These are phyloP conservation scores for Hypotaenidia okinawae DNA, from an alignment of 2,797 vertebrate species.

Conservation along the genomic window DNA sequence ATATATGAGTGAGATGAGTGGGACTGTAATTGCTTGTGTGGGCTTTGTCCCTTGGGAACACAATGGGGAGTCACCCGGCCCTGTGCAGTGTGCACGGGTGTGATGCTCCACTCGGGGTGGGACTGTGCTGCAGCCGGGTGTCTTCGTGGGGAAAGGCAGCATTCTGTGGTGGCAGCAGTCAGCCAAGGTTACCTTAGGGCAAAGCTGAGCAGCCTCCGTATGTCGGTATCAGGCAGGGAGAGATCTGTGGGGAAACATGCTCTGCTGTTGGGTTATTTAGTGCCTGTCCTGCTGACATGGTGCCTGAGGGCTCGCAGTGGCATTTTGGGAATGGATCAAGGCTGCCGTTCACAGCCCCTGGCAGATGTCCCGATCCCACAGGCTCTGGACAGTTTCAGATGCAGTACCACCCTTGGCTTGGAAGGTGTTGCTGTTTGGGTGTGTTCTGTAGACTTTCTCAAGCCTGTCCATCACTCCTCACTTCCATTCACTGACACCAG, in stretches of 20 bases:
- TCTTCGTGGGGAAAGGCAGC: neutral
- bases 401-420: neutral
- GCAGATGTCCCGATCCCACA: neutral
- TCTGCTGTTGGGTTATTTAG: neutral
- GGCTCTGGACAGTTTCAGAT: neutral
- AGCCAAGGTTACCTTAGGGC: no score
- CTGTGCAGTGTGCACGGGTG: neutral
- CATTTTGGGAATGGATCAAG: neutral
- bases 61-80: neutral
- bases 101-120: neutral
- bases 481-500: neutral
- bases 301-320: neutral
- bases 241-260: neutral
- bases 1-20: neutral
- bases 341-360: neutral
- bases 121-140: neutral
- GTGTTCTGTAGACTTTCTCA: neutral
- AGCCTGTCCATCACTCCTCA: neutral
- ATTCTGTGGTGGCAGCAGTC: neutral
- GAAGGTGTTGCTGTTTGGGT: neutral
- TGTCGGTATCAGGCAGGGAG: neutral
- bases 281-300: neutral
- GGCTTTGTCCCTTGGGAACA: neutral
- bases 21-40: neutral
- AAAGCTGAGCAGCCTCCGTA: neutral